phyloP scores from a whole-genome alignment of 2,888 invertebrate genomes.

The Drosophila imparisetae region DNA sequence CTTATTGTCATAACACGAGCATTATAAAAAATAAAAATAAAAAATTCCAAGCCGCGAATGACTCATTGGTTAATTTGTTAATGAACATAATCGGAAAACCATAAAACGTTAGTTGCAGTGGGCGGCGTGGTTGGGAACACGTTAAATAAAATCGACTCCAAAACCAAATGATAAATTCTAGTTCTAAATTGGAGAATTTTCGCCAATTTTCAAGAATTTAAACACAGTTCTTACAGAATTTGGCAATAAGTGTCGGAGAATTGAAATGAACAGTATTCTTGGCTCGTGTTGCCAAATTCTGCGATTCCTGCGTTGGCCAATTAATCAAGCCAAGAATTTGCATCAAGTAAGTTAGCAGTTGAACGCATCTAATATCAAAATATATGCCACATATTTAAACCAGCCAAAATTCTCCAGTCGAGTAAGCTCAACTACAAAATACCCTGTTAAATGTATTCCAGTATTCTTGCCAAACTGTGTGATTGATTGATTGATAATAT shows the following conservation, averaged over 20 bases:
- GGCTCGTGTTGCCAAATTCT: background rate
- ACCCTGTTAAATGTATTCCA: background rate
- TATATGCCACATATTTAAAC: no score
- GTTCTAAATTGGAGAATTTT: background rate
- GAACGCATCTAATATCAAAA: background rate
- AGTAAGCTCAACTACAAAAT: background rate
- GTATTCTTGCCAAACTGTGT: background rate
- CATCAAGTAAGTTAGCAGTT: background rate
- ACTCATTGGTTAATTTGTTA: conserved; percentile 21
- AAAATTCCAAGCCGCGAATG: conserved; percentile 5
- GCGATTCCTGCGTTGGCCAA: background rate
- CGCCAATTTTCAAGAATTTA: background rate
- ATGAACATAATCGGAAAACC: background rate
- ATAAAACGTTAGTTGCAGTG: background rate
- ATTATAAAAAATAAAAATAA: background rate
- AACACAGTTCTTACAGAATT: background rate
- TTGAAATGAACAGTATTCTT: background rate
- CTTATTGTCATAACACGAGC: conserved; percentile 30
- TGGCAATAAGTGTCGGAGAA: background rate
- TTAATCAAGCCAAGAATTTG: background rate
- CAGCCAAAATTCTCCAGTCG: background rate
- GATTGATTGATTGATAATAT: background rate
- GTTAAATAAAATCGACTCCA: background rate
- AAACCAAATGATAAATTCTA: background rate
- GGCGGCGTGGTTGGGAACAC: background rate